A percentile compares a stretch with the other conserved stretches of the same genome.
These are phyloP conservation scores for Platerodrilus igneus DNA, from an alignment of 2,888 invertebrate species.

Conservation along the genomic window DNA sequence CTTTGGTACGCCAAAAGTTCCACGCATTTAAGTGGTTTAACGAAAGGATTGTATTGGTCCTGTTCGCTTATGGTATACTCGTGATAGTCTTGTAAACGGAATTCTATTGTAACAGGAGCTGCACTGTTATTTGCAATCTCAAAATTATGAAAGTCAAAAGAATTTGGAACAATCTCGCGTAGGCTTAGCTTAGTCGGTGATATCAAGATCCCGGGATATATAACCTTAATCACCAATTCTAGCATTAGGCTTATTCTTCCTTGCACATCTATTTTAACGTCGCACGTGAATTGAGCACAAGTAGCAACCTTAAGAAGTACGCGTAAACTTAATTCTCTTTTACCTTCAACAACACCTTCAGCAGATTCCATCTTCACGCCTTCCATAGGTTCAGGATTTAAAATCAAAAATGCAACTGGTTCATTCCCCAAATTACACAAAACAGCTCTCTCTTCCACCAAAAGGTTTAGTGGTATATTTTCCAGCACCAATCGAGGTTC, in stretches of 20 bases:
- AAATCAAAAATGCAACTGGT: conserved; percentile 22
- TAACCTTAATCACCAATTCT: conserved; percentile 49
- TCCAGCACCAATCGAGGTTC: conserved; percentile 32
- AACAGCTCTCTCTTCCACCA: conserved; percentile 24
- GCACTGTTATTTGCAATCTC: conserved; percentile 39
- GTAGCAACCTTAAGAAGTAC: conserved; percentile 23
- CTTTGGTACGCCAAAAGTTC: conserved; percentile 34
- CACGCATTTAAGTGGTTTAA: conserved; percentile 14
- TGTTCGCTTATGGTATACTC: conserved; percentile 40
- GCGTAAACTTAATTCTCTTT: conserved; percentile 30
- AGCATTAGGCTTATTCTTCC: conserved; percentile 48
- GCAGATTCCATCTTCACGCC: conserved; percentile 33
- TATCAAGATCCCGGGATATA: conserved; percentile 51
- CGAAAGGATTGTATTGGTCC: conserved; percentile 19
- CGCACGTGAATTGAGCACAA: conserved; percentile 17
- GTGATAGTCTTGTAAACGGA: conserved; percentile 39
- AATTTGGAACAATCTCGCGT: conserved; percentile 46
- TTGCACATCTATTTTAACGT: conserved; percentile 26
- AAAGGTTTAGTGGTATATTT: conserved; percentile 43
- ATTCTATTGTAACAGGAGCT: conserved; percentile 33
- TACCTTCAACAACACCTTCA: conserved; percentile 29
- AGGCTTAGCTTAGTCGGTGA: conserved; percentile 52
- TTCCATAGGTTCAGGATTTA: conserved; percentile 26
- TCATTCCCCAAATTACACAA: conserved; percentile 16
- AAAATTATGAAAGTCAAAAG: conserved; percentile 37